Conservation (phyloP, 2,113 vertebrate genomes). For the Lepisosteus osseus region DNA sequence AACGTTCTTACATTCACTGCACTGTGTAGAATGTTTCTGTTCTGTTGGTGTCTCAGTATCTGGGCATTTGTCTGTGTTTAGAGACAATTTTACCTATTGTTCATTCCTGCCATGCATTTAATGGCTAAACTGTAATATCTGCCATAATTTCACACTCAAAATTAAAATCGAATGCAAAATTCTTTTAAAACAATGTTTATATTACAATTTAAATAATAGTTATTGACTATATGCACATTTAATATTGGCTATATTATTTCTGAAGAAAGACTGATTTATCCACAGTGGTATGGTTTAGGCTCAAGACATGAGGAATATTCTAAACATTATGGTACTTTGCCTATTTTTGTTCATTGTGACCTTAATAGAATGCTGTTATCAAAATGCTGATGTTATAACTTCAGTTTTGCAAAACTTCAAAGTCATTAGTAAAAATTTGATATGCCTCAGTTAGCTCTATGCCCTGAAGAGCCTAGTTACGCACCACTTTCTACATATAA, state of each 20-base stretch:
- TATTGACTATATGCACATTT: no score
- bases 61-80: background rate
- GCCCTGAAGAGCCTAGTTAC: slow-evolving; percentile 66
- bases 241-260: no score
- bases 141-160: no score
- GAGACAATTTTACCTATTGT: background rate
- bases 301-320: background rate
- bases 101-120: no score
- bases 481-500: slow-evolving; percentile 68
- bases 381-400: slow-evolving; percentile 15
- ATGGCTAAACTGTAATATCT: no score
- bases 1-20: background rate
- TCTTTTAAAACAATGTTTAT: no score
- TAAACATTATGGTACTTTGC: background rate
- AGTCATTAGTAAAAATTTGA: slow-evolving; percentile 58
- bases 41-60: no score
- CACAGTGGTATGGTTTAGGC: no score
- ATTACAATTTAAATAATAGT: background rate
- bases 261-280: no score
- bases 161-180: no score
- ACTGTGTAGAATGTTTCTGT: background rate
- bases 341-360: slow-evolving; percentile 1
- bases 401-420: slow-evolving; percentile 19
- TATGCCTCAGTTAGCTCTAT: slow-evolving; percentile 60
- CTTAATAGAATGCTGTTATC: slow-evolving; percentile 1